Conservation (phyloP, 2,888 invertebrate species). For the Acrocyrtus sp. region DNA sequence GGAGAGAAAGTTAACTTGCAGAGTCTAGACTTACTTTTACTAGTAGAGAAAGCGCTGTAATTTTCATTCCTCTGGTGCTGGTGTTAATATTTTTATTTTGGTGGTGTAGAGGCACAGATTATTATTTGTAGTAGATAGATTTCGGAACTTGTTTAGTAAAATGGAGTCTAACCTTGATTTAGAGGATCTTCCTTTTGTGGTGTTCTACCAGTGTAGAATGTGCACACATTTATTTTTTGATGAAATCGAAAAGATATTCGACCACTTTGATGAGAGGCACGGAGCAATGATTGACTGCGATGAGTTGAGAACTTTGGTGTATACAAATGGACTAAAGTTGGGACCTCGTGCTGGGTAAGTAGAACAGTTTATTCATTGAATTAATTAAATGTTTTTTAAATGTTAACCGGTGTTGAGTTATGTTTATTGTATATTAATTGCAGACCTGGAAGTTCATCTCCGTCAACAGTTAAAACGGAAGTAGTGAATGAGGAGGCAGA, state of each 20-base stretch:
- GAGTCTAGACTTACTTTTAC: too few species aligned
- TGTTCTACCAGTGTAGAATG: slow-evolving; percentile 47
- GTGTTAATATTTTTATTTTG: too few species aligned
- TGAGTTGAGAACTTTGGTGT: slow-evolving; percentile 13
- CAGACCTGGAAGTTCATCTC: background rate
- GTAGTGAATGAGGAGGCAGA: background rate
- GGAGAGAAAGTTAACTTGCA: too few species aligned
- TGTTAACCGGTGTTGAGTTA: too few species aligned
- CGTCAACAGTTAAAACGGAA: too few species aligned
- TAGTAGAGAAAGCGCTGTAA: too few species aligned
- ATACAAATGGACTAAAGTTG: slow-evolving; percentile 22
- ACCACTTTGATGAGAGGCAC: slow-evolving; percentile 33
- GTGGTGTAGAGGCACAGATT: background rate
- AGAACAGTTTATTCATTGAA: too few species aligned
- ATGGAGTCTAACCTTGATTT: slow-evolving; percentile 28
- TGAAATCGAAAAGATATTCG: slow-evolving; percentile 43
- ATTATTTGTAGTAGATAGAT: too few species aligned
- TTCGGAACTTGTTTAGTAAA: too few species aligned
- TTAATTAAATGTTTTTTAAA: too few species aligned
- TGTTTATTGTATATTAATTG: too few species aligned
- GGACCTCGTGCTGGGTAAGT: slow-evolving; percentile 29
- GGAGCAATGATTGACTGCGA: slow-evolving; percentile 40
- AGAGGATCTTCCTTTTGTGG: slow-evolving; percentile 39
- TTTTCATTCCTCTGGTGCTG: too few species aligned
- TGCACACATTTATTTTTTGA: slow-evolving; percentile 41